Conservation (phyloP, 2,888 invertebrate species). For the Carcina quercana region DNA sequence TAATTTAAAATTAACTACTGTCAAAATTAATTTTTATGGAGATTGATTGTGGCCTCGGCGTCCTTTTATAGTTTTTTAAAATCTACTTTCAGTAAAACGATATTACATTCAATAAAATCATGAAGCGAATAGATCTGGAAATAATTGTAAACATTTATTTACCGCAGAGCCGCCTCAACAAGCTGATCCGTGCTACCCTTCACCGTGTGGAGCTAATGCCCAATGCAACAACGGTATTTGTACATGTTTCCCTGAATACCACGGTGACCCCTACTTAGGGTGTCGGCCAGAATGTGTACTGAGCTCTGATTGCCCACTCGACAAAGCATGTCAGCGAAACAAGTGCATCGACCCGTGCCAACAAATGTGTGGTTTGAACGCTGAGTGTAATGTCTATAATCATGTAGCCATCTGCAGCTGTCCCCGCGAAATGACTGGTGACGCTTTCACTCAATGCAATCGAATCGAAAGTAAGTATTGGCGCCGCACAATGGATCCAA, state of each 20-base stretch:
- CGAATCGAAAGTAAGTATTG: conserved; percentile 72
- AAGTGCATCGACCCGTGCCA: conserved; percentile 91
- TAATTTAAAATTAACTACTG: too few relatives aligned
- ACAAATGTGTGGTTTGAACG: conserved; percentile 85
- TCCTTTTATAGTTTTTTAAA: too few relatives aligned
- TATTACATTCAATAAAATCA: neutral
- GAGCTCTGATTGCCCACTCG: conserved; percentile 84
- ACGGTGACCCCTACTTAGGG: conserved; percentile 84
- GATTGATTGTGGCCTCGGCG: too few relatives aligned
- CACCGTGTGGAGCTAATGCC: conserved; percentile 87
- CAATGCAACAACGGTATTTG: conserved; percentile 83
- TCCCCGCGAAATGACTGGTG: conserved; percentile 77
- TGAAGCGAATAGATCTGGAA: neutral
- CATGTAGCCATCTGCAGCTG: conserved; percentile 79
- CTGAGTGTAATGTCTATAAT: conserved; percentile 85
- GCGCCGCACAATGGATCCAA: too few relatives aligned
- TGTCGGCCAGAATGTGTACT: conserved; percentile 89
- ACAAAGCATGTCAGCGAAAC: conserved; percentile 84
- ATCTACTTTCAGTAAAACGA: too few relatives aligned
- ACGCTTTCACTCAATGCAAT: conserved; percentile 80
- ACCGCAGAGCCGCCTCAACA: conserved; percentile 47
- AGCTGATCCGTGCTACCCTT: conserved; percentile 80
- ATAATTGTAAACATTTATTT: too few relatives aligned
- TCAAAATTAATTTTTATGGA: too few relatives aligned
- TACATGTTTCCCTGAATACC: conserved; percentile 82